Percentiles rank a stretch among this genome's conserved stretches.
Evolutionary conservation across 2,113 vertebrate genomes (phyloP).

Genomic region (Mastomys coucha): DNA sequence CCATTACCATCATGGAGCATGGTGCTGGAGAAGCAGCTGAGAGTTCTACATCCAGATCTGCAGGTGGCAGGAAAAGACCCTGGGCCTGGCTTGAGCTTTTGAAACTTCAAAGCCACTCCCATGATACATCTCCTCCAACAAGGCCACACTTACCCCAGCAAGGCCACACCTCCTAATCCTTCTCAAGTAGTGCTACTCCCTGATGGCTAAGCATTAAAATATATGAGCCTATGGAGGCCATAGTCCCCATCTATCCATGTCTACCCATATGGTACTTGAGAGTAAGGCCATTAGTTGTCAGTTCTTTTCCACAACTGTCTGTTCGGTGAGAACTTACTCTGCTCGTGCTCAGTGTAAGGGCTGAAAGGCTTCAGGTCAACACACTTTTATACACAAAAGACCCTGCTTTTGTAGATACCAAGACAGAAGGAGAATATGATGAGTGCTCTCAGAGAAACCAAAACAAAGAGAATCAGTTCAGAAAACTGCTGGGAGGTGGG

Average conservation of each 20-base stretch:
- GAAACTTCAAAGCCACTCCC: not conserved
- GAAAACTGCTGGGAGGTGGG: not conserved
- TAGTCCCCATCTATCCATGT: not conserved
- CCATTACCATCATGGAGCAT: no score
- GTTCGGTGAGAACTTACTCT: not conserved
- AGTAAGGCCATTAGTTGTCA: not conserved
- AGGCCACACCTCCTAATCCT: not conserved
- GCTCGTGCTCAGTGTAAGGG: not conserved
- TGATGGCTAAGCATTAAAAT: not conserved
- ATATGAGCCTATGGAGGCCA: not conserved
- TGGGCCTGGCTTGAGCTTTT: not conserved
- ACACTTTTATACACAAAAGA: not conserved
- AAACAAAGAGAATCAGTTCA: not conserved
- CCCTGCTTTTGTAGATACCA: not conserved
- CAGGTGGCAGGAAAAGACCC: not conserved
- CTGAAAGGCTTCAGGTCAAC: not conserved
- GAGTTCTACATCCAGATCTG: not conserved
- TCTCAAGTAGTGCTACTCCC: not conserved
- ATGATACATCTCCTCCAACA: not conserved
- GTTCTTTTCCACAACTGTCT: not conserved
- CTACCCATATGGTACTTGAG: not conserved
- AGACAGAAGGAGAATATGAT: not conserved
- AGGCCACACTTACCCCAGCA: not conserved
- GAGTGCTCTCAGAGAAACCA: not conserved
- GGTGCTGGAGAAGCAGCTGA: not conserved